Percentiles rank a stretch among this genome's conserved stretches.
Evolutionary conservation across 2,113 vertebrate species (phyloP).

Genomic region (Anguilla rostrata): DNA sequence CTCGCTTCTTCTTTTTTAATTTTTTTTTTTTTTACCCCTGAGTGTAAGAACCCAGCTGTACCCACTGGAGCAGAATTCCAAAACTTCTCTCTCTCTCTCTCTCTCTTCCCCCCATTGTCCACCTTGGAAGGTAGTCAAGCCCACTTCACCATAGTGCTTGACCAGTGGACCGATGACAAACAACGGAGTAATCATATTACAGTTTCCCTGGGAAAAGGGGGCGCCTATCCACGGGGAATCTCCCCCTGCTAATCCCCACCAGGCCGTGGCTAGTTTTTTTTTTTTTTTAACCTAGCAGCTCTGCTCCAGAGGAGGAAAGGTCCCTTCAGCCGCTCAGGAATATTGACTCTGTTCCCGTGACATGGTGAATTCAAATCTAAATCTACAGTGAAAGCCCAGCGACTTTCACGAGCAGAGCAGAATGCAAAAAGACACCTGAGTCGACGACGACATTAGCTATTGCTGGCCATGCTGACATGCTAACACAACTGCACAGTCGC

Average conservation of each 20-base stretch:
- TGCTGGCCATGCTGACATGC: neutral
- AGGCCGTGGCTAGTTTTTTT: neutral
- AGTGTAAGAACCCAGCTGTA: constrained; percentile 53
- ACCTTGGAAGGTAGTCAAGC: constrained; percentile 47
- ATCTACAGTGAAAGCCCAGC: neutral
- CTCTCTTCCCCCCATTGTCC: constrained; percentile 49
- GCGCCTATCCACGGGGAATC: constrained; percentile 56
- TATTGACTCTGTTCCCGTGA: neutral
- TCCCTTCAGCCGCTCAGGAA: neutral
- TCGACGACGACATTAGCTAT: neutral
- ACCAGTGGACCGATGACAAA: constrained; percentile 72
- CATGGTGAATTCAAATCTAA: neutral
- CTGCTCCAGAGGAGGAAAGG: neutral
- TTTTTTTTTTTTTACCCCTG: constrained; percentile 20
- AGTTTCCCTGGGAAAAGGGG: constrained; percentile 67
- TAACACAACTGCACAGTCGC: neutral
- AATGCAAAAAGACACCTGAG: neutral
- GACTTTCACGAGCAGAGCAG: neutral
- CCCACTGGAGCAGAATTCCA: constrained; percentile 49
- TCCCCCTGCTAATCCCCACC: constrained; percentile 62
- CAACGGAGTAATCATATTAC: constrained; percentile 77
- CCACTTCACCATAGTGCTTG: constrained; percentile 66
- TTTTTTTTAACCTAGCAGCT: neutral
- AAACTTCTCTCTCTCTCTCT: constrained; percentile 40
- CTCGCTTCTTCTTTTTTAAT: neutral